These are phyloP conservation scores for Morpho deidamia DNA, from an alignment of 2,888 invertebrate species.

Conservation along the genomic window DNA sequence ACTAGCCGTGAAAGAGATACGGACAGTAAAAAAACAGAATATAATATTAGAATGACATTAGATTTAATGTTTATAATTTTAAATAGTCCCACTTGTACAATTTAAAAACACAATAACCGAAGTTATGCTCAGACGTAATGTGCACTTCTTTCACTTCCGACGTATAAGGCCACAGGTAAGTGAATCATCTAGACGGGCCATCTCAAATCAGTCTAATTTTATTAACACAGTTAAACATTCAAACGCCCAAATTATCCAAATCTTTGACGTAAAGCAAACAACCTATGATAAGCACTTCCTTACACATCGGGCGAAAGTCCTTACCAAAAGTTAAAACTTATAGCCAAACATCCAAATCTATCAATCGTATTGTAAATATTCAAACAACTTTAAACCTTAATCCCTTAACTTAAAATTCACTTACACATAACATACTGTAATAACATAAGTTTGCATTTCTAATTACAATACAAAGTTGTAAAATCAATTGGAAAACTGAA, in stretches of 20 bases:
- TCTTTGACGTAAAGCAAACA: constrained; percentile 16
- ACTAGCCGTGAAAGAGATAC: too few relatives aligned
- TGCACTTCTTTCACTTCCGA: too few relatives aligned
- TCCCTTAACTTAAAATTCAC: constrained; percentile 10
- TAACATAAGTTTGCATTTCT: constrained; percentile 24
- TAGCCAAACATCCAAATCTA: constrained; percentile 16
- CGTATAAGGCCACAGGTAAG: too few relatives aligned
- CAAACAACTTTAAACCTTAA: constrained; percentile 16
- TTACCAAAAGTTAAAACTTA: constrained; percentile 26
- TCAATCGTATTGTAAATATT: neutral
- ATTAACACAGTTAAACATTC: constrained; percentile 22
- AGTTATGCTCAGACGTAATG: too few relatives aligned
- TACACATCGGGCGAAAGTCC: constrained; percentile 18
- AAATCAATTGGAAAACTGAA: neutral
- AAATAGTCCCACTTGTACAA: too few relatives aligned
- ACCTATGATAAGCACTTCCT: constrained; percentile 15
- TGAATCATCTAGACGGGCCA: neutral
- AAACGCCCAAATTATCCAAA: constrained; percentile 11
- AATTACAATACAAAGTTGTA: constrained; percentile 23
- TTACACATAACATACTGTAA: constrained; percentile 4
- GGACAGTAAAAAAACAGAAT: too few relatives aligned
- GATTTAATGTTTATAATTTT: too few relatives aligned
- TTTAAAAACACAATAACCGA: too few relatives aligned
- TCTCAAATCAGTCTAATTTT: neutral
- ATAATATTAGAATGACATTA: too few relatives aligned